Evolutionary conservation across 2,888 invertebrate species (phyloP).

Genomic region (Meteorus colon): DNA sequence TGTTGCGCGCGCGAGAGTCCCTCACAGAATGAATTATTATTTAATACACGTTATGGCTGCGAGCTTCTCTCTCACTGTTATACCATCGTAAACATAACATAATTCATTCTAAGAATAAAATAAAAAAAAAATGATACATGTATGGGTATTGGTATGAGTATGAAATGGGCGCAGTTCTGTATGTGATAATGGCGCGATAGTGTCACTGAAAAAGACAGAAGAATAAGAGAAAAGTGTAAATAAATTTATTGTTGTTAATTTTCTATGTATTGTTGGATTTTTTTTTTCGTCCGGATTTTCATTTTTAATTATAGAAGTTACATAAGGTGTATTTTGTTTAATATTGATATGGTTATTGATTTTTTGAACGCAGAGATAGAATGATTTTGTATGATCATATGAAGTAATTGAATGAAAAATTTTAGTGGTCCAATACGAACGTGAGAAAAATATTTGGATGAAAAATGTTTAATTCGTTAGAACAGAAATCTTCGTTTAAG

Average conservation of each 20-base stretch:
- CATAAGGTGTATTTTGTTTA: no score
- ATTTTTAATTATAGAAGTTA: neutral
- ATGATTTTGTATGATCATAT: no score
- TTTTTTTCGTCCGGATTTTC: neutral
- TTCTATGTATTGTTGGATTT: neutral
- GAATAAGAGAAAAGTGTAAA: neutral
- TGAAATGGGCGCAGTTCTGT: neutral
- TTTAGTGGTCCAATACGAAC: no score
- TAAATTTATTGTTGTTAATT: neutral
- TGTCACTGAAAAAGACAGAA: neutral
- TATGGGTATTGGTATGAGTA: neutral
- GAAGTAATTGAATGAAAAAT: no score
- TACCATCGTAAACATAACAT: slow-evolving; percentile 56
- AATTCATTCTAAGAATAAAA: slow-evolving; percentile 53
- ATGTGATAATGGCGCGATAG: slow-evolving; percentile 16
- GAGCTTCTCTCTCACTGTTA: slow-evolving; percentile 44
- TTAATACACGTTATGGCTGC: slow-evolving; percentile 54
- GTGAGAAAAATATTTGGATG: no score
- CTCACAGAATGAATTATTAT: slow-evolving; percentile 55
- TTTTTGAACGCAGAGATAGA: no score
- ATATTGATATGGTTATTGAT: no score
- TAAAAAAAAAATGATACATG: slow-evolving; percentile 4
- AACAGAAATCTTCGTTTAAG: no score
- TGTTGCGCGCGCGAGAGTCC: slow-evolving; percentile 37
- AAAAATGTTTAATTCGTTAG: no score